Evolutionary conservation across 2,797 vertebrate species (phyloP), one percentile per base, ranked within the genome.

Genomic region (Malacoraja senta): DNA sequence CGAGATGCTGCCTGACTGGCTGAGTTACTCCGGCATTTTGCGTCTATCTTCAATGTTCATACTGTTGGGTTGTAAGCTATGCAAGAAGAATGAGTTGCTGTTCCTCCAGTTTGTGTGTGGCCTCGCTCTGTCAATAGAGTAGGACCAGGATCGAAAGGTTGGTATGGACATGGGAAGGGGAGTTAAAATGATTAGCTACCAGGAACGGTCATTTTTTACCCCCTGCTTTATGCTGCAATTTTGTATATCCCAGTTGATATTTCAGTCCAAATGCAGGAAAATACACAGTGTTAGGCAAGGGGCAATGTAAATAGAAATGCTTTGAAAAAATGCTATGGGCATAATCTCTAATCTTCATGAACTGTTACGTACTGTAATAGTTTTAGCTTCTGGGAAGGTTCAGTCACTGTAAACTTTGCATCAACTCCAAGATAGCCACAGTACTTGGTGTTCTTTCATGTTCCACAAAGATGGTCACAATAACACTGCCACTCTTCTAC

Each of bases 401-500:
- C n/a, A 68, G 61, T 21, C 63, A 68, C 63, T 88, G n/a, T 68
- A 88, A 88, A 35, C 17, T 9, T 88, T 68, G 63, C 32, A 32
- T 68, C 63, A 21, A n/a, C n/a, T 88, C 63, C 61, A 68, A 68
- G 83, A 86, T 86, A 65, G 83, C 58, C n/a, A 29, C 61, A 86
- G 61, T 88, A 88, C 84, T 68, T 17, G 0, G 63, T 88, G 84
- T 88, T 65, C 84, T 88, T 88, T 88, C n/a, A 68, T 88, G 63
- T 68, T 88, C 84, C 63, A 88, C 61, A 68, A 68, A 35, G 63
- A 32, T 88, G 84, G n/a, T 68, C 84, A 88, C 61, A 68, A 26
- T 88, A 35, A 88, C 84, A 35, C 15, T 88, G 84, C 61, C 84
- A 68, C 1, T 21, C 35, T 88, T 68, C 63, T 68, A n/a, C 63